These are phyloP conservation scores for Helleia helle DNA, from an alignment of 2,888 invertebrate species.

Conservation along the genomic window DNA sequence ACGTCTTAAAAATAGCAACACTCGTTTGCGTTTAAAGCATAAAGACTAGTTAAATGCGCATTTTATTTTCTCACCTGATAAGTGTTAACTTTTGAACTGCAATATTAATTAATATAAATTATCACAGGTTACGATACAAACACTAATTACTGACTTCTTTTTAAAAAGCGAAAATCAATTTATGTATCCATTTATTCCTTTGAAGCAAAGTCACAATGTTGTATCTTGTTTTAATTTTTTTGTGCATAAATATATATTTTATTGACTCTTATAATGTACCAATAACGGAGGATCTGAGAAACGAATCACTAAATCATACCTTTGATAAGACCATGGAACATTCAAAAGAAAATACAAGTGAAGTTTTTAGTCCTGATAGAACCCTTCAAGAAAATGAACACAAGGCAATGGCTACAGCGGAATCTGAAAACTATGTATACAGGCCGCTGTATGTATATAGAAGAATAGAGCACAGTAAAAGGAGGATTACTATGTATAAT, in stretches of 20 bases:
- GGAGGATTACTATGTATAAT: slow-evolving; percentile 56
- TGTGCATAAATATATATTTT: not conserved
- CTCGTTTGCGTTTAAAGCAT: too few species aligned
- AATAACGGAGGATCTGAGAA: not conserved
- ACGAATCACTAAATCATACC: not conserved
- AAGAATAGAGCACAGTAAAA: slow-evolving; percentile 53
- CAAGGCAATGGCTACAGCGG: slow-evolving; percentile 38
- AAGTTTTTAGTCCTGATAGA: too few species aligned
- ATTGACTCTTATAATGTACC: not conserved
- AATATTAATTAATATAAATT: not conserved
- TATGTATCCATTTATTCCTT: not conserved
- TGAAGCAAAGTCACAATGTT: not conserved
- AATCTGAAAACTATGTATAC: slow-evolving; percentile 44
- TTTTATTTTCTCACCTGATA: not conserved
- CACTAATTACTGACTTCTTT: not conserved
- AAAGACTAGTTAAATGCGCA: slow-evolving; percentile 23
- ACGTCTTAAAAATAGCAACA: too few species aligned
- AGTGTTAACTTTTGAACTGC: not conserved
- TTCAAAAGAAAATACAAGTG: too few species aligned
- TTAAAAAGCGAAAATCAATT: not conserved
- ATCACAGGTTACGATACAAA: not conserved
- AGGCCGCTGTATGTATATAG: slow-evolving; percentile 53
- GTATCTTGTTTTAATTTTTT: not conserved
- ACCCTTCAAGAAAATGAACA: not conserved
- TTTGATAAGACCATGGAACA: too few species aligned